These are phyloP conservation scores for Watsonalla cultraria DNA, from an alignment of 2,888 invertebrate species.

Conservation along the genomic window DNA sequence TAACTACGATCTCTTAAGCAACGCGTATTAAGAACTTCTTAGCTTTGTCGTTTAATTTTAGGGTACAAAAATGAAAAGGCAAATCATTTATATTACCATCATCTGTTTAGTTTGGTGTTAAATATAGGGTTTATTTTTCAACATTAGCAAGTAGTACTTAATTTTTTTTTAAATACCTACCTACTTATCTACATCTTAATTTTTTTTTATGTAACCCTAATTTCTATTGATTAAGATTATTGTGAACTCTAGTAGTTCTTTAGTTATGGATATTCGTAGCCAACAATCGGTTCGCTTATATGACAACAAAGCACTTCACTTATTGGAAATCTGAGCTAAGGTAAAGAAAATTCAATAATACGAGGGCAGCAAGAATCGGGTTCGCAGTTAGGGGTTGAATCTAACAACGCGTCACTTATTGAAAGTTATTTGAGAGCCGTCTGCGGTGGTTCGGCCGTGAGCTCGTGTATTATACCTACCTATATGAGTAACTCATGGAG, in stretches of 20 bases:
- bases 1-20: no score
- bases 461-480: constrained; percentile 32
- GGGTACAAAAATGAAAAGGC: no score
- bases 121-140: no score
- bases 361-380: constrained; percentile 27
- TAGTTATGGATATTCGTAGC: no score
- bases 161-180: no score
- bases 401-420: constrained; percentile 39
- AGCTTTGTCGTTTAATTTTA: no score
- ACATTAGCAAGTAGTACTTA: not conserved
- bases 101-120: no score
- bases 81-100: no score
- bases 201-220: not conserved
- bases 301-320: constrained; percentile 40
- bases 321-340: constrained; percentile 43
- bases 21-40: no score
- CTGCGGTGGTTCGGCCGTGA: constrained; percentile 36
- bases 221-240: not conserved
- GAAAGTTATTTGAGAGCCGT: constrained; percentile 51
- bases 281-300: constrained; percentile 12
- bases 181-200: no score
- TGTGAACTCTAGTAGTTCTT: no score
- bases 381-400: constrained; percentile 21
- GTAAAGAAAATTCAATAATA: constrained; percentile 53
- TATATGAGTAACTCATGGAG: constrained; percentile 22